Percentiles rank a stretch among this genome's conserved stretches.
Evolutionary conservation across 2,888 invertebrate species (phyloP).

Genomic region (Thalpophila matura): DNA sequence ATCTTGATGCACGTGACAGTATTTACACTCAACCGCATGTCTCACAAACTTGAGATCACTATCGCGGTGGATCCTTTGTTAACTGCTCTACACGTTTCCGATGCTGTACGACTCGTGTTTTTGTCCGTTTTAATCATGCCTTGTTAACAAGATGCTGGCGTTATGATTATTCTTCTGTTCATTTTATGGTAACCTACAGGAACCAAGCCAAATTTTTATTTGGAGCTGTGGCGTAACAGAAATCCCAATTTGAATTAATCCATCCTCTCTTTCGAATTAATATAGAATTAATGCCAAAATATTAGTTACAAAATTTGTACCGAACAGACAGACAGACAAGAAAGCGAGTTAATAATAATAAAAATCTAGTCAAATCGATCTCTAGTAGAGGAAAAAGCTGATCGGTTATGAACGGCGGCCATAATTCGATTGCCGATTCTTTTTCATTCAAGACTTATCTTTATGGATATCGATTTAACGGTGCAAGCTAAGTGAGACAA

Average conservation of each 20-base stretch:
- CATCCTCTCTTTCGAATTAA: too few relatives aligned
- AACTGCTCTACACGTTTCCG: conserved; percentile 33
- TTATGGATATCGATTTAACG: neutral
- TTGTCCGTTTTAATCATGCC: conserved; percentile 12
- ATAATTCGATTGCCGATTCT: too few relatives aligned
- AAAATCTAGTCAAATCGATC: too few relatives aligned
- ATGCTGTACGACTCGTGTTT: conserved; percentile 26
- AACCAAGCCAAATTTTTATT: neutral
- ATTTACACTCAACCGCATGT: conserved; percentile 52
- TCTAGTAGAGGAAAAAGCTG: too few relatives aligned
- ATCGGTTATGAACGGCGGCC: too few relatives aligned
- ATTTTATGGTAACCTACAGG: neutral
- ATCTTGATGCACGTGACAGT: conserved; percentile 80
- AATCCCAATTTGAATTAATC: too few relatives aligned
- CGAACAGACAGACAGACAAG: too few relatives aligned
- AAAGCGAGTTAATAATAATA: too few relatives aligned
- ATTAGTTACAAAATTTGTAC: too few relatives aligned
- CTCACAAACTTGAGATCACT: conserved; percentile 51
- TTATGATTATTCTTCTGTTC: neutral
- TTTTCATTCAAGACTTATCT: too few relatives aligned
- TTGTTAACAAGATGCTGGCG: conserved; percentile 12
- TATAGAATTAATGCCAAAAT: too few relatives aligned
- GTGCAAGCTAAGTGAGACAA: neutral
- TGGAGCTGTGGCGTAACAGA: neutral
- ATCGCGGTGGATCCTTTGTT: conserved; percentile 52